phyloP scores from a whole-genome alignment of 2,113 vertebrate genomes.

The Sterna hirundo region DNA sequence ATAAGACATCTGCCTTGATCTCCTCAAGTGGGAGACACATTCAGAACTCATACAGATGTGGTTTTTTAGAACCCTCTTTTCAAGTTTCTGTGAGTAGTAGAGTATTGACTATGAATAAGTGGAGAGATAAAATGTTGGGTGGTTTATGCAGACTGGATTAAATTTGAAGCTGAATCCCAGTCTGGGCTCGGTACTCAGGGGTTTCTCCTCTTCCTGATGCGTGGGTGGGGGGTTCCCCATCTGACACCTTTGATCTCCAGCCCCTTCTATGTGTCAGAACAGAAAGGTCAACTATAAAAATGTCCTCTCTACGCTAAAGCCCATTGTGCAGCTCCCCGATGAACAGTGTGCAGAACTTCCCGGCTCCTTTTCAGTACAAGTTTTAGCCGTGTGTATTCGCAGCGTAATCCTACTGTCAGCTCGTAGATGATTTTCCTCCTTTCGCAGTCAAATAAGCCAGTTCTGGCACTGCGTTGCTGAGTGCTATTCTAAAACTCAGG shows the following conservation, averaged over 20 bases:
- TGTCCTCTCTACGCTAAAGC: neutral
- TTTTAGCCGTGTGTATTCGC: neutral
- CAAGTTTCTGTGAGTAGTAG: neutral
- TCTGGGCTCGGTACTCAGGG: neutral
- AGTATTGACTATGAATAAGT: neutral
- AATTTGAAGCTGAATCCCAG: neutral
- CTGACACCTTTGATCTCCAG: neutral
- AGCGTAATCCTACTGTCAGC: neutral
- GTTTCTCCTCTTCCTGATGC: neutral
- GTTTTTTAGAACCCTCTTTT: neutral
- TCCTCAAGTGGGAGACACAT: neutral
- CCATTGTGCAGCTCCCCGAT: neutral
- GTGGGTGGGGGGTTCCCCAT: neutral
- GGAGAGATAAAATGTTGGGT: neutral
- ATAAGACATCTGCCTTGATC: slow-evolving; percentile 48
- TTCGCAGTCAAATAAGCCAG: neutral
- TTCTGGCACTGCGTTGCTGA: neutral
- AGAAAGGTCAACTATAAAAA: neutral
- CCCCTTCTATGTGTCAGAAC: neutral
- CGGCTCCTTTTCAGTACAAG: neutral
- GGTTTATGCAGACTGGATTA: neutral
- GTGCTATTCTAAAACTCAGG: neutral
- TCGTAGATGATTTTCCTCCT: neutral
- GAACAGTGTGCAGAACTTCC: neutral
- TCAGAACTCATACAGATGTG: slow-evolving; percentile 18